A percentile compares a stretch with the other conserved stretches of the same genome.
Conservation (phyloP, 2,888 invertebrate genomes). For the Hipparchia semele region DNA sequence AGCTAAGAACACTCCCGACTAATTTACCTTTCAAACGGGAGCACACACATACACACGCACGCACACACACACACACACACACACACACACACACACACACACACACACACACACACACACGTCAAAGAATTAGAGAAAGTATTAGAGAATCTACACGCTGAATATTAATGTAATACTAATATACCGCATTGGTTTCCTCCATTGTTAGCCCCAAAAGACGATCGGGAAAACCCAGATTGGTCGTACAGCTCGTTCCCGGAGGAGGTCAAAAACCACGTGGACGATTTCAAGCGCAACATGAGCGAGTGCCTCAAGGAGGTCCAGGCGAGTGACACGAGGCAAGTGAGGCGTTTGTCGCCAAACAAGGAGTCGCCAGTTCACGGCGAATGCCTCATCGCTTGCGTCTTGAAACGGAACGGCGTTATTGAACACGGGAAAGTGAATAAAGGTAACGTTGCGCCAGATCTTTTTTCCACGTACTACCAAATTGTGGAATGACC, state of each 20-base stretch:
- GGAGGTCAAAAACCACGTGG: slow-evolving; percentile 59
- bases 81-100: too few relatives aligned
- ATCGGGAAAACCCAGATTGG: slow-evolving; percentile 69
- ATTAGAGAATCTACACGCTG: too few relatives aligned
- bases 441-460: slow-evolving; percentile 59
- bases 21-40: too few relatives aligned
- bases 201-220: background rate
- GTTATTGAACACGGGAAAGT: slow-evolving; percentile 69
- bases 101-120: too few relatives aligned
- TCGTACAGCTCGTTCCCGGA: slow-evolving; percentile 73
- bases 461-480: too few relatives aligned
- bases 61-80: too few relatives aligned
- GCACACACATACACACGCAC: too few relatives aligned
- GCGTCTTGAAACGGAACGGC: slow-evolving; percentile 69
- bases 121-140: too few relatives aligned
- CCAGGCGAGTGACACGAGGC: slow-evolving; percentile 58
- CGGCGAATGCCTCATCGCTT: slow-evolving; percentile 73
- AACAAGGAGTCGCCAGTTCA: slow-evolving; percentile 68
- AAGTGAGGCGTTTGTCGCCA: slow-evolving; percentile 64
- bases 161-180: too few relatives aligned
- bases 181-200: background rate
- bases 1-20: too few relatives aligned
- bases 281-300: slow-evolving; percentile 71
- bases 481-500: too few relatives aligned
- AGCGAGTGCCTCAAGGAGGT: slow-evolving; percentile 72